Percentiles rank a stretch among this genome's conserved stretches.
Conservation (phyloP, 2,113 vertebrate genomes). For the Cebus imitator region DNA sequence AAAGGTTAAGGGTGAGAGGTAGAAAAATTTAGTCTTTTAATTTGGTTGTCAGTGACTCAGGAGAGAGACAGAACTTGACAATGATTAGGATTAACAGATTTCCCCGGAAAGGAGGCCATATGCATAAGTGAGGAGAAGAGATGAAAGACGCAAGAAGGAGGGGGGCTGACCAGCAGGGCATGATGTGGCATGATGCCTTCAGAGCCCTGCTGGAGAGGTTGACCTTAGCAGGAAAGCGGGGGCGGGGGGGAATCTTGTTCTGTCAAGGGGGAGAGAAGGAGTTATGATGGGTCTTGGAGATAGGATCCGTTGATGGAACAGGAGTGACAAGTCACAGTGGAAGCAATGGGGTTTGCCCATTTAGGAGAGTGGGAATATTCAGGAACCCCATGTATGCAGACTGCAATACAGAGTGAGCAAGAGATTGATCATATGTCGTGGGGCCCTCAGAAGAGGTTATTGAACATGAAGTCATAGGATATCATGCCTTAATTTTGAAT, state of each 20-base stretch:
- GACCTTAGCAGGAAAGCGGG: not conserved
- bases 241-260: not conserved
- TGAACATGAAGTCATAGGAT: not conserved
- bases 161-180: not conserved
- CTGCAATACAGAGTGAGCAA: not conserved
- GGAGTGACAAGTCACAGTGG: not conserved
- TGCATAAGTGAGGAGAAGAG: not conserved
- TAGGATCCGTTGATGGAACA: not conserved
- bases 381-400: not conserved
- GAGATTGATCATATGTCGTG: not conserved
- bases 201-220: not conserved
- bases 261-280: not conserved
- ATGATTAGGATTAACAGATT: not conserved
- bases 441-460: not conserved
- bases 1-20: not conserved
- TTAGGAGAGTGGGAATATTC: not conserved
- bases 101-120: not conserved
- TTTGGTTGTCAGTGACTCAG: not conserved
- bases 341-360: not conserved
- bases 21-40: not conserved
- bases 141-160: not conserved
- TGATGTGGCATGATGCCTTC: not conserved
- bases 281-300: not conserved
- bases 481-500: not conserved
- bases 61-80: constrained; percentile 7